These are phyloP conservation scores for Ianthella basta DNA, from an alignment of 37 sponge, comb jelly and placozoan species.

Conservation along the genomic window DNA sequence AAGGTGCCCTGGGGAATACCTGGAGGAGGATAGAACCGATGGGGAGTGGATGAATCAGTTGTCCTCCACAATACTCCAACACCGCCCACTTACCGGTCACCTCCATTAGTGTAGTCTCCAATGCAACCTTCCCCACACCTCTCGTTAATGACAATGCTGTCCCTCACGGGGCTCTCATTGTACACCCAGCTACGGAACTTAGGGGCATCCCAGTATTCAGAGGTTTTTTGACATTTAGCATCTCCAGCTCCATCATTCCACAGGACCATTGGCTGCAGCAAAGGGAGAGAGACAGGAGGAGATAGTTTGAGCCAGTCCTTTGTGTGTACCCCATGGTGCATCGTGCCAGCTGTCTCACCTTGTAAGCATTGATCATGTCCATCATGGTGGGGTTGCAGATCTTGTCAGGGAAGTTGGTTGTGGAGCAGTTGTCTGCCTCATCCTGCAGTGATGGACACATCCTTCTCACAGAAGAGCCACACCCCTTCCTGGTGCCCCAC, in stretches of 20 bases:
- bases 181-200: slow-evolving; percentile 77
- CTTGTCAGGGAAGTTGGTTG: slow-evolving; percentile 64
- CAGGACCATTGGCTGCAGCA: slow-evolving; percentile 64
- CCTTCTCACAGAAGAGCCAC: neutral
- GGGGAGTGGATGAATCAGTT: too few relatives aligned
- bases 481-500: neutral
- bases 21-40: neutral
- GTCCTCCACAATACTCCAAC: too few relatives aligned
- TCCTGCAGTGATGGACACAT: slow-evolving; percentile 26
- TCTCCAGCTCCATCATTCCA: slow-evolving; percentile 84
- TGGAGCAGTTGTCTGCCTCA: slow-evolving; percentile 58
- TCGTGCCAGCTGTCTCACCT: slow-evolving; percentile 28
- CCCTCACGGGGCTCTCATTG: slow-evolving; percentile 77
- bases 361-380: slow-evolving; percentile 58
- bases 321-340: too few relatives aligned
- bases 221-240: slow-evolving; percentile 59
- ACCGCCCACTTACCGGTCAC: slow-evolving; percentile 61
- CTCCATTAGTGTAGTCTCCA: slow-evolving; percentile 74
- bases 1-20: slow-evolving; percentile 55
- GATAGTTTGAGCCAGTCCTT: too few relatives aligned
- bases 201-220: slow-evolving; percentile 78
- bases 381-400: slow-evolving; percentile 70
- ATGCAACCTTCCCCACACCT: slow-evolving; percentile 35
- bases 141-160: slow-evolving; percentile 59
- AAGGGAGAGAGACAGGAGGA: too few relatives aligned